Conservation (phyloP, 2,113 vertebrate genomes). For the Lycocorax pyrrhopterus region DNA sequence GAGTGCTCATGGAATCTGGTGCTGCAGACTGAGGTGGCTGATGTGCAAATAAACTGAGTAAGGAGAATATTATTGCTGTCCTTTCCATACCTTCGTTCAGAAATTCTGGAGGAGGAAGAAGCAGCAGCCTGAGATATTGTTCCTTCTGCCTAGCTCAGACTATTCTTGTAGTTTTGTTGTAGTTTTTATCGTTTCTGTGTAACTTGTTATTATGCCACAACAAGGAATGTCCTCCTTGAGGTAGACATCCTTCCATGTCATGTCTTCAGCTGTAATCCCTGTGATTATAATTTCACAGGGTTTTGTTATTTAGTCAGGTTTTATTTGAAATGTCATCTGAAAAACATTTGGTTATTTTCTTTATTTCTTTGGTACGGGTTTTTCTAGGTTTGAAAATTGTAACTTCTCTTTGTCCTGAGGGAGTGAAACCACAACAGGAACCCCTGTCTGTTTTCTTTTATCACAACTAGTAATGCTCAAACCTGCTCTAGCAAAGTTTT, state of each 20-base stretch:
- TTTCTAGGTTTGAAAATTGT: not conserved
- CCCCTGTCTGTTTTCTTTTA: not conserved
- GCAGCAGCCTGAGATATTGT: not conserved
- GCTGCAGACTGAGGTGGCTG: not conserved
- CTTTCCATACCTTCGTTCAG: not conserved
- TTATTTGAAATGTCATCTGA: not conserved
- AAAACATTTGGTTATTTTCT: not conserved
- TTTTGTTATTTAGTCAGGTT: not conserved
- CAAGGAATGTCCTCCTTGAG: not conserved
- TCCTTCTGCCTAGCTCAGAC: not conserved
- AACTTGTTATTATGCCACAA: not conserved
- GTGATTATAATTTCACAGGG: not conserved
- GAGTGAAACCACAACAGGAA: not conserved
- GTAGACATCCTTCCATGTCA: accelerated
- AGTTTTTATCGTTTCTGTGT: not conserved
- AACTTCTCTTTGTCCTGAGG: not conserved
- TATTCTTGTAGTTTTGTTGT: not conserved
- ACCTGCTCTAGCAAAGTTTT: not conserved
- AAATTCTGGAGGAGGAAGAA: not conserved
- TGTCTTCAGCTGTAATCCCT: not conserved
- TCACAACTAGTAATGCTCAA: not conserved
- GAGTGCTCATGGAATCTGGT: not conserved
- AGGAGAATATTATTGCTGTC: not conserved
- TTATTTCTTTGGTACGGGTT: not conserved
- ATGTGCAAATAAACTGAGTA: not conserved